phyloP scores from a whole-genome alignment of 2,113 vertebrate genomes.

The Osmerus eperlanus region DNA sequence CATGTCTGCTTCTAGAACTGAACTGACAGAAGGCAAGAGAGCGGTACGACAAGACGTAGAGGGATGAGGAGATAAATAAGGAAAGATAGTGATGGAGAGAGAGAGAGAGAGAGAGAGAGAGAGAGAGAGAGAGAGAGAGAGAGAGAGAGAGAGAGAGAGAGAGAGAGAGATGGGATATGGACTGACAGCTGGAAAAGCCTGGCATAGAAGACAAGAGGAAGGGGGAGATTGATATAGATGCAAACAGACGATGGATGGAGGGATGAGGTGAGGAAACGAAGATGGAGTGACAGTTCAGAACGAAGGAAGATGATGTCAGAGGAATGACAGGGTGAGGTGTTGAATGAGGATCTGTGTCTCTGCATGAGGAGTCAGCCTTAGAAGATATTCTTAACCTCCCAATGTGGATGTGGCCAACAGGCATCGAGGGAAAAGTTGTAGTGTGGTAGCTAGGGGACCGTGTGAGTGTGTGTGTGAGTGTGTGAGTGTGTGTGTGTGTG shows the following conservation, averaged over 20 bases:
- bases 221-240: conserved; percentile 47
- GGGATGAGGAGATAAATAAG: too few species aligned
- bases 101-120: conserved; percentile 2
- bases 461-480: conserved; percentile 10
- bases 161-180: conserved; percentile 21
- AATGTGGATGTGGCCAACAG: too few species aligned
- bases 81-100: background rate
- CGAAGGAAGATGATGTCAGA: conserved; percentile 39
- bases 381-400: too few species aligned
- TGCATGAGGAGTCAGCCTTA: too few species aligned
- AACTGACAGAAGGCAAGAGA: too few species aligned
- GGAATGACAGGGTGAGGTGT: conserved; percentile 42
- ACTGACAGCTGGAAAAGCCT: conserved; percentile 49
- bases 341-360: background rate
- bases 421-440: too few species aligned
- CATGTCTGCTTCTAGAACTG: too few species aligned
- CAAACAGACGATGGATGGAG: conserved; percentile 44
- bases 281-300: conserved; percentile 39
- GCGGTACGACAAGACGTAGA: too few species aligned
- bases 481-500: conserved; percentile 21
- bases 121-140: conserved; percentile 23
- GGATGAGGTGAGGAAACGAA: conserved; percentile 39
- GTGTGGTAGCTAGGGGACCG: conserved; percentile 13
- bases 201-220: conserved; percentile 15
- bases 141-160: conserved; percentile 21